Percentiles rank a stretch among this genome's conserved stretches.
These are phyloP conservation scores for Leptobrachium ailaonicum DNA, from an alignment of 2,113 vertebrate species.

Conservation along the genomic window DNA sequence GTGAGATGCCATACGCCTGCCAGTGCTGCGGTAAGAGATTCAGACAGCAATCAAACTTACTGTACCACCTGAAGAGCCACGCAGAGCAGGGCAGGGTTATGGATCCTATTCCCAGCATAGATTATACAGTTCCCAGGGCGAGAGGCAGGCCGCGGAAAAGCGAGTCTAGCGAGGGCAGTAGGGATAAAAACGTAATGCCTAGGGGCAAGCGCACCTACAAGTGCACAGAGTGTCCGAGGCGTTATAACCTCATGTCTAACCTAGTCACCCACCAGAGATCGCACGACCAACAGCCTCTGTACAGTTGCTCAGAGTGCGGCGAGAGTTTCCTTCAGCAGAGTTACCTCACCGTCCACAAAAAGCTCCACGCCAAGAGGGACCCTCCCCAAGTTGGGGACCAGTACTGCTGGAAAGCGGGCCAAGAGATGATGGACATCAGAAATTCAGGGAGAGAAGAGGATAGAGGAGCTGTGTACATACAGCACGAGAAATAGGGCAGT, in stretches of 20 bases:
- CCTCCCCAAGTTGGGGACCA: conserved; percentile 3
- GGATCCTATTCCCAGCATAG: conserved; percentile 9
- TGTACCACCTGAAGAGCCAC: conserved; percentile 48
- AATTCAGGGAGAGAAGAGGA: conserved; percentile 5
- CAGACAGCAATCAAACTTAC: conserved; percentile 57
- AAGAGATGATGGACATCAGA: conserved; percentile 38
- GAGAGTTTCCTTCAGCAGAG: conserved; percentile 42
- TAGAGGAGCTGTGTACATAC: conserved; percentile 30
- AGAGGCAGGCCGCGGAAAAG: conserved; percentile 35
- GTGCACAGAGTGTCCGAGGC: conserved; percentile 43
- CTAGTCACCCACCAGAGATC: conserved; percentile 41
- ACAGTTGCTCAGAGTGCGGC: conserved; percentile 39
- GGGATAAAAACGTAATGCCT: conserved; percentile 11
- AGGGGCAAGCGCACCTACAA: conserved; percentile 41
- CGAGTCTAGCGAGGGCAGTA: background rate
- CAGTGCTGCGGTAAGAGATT: conserved; percentile 57
- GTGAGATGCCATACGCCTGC: conserved; percentile 56
- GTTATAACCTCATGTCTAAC: conserved; percentile 46
- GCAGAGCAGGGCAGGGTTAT: conserved; percentile 10
- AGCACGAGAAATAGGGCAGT: conserved; percentile 30
- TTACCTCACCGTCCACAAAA: conserved; percentile 41
- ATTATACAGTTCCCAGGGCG: conserved; percentile 16
- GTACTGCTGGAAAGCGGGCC: conserved; percentile 39
- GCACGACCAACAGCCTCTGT: conserved; percentile 32
- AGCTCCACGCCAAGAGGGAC: conserved; percentile 30